phyloP scores from a whole-genome alignment of 1,140 invertebrate species.

The Leptopilina clavipes region DNA sequence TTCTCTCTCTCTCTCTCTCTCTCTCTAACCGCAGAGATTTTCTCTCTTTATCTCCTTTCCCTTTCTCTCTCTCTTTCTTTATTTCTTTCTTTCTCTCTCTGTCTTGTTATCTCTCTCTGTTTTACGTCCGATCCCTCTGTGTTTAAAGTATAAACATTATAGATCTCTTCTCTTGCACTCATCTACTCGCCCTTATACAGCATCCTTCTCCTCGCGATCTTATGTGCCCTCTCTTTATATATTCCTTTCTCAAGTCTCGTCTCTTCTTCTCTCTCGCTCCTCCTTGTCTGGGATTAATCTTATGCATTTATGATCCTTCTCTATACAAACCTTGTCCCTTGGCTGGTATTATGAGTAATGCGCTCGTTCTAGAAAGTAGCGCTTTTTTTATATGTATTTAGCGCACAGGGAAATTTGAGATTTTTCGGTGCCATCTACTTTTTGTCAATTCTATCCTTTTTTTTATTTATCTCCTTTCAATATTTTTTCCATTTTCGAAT shows the following conservation, averaged over 20 bases:
- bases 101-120: slow-evolving; percentile 22
- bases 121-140: neutral
- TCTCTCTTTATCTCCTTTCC: slow-evolving; percentile 25
- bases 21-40: neutral
- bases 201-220: slow-evolving; percentile 12
- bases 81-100: neutral
- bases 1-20: slow-evolving; percentile 44
- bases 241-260: neutral
- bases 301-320: slow-evolving; percentile 38
- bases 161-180: slow-evolving; percentile 4
- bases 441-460: too few relatives aligned
- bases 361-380: neutral
- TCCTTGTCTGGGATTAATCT: slow-evolving; percentile 17
- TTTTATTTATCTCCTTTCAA: too few relatives aligned
- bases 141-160: slow-evolving; percentile 24
- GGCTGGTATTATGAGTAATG: too few relatives aligned
- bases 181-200: neutral
- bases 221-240: slow-evolving; percentile 36
- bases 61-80: slow-evolving; percentile 37
- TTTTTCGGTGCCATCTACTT: too few relatives aligned
- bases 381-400: too few relatives aligned
- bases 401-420: too few relatives aligned
- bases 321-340: too few relatives aligned
- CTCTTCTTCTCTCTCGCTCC: neutral
- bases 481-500: neutral